phyloP scores from a whole-genome alignment of 2,797 vertebrate species.

The Galaxias olidus region DNA sequence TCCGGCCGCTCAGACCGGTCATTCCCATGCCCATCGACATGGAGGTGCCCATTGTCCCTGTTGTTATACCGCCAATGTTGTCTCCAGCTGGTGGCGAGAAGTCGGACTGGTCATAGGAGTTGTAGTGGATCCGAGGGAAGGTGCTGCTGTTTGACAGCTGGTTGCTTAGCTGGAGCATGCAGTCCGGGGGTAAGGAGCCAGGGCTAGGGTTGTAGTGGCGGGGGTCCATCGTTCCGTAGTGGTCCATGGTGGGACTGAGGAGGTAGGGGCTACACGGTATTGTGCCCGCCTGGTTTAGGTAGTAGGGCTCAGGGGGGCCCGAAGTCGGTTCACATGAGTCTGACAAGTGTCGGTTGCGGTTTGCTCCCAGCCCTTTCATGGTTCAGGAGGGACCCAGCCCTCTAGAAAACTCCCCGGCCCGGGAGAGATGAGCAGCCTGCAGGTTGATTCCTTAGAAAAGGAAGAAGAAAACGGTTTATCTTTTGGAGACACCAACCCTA shows the following conservation, averaged over 20 bases:
- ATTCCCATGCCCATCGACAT: conserved; percentile 74
- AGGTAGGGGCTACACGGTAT: conserved; percentile 90
- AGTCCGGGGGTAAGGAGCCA: conserved; percentile 84
- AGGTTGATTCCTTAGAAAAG: conserved; percentile 56
- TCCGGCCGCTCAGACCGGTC: conserved; percentile 61
- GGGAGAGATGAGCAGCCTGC: conserved; percentile 50
- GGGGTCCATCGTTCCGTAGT: conserved; percentile 87
- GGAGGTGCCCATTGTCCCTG: conserved; percentile 76
- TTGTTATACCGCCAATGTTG: conserved; percentile 90
- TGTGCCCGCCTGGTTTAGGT: conserved; percentile 73
- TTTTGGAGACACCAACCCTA: too few species aligned
- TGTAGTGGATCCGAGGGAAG: conserved; percentile 96
- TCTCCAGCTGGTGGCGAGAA: conserved; percentile 83
- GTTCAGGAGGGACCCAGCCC: conserved; percentile 55
- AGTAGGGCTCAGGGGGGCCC: conserved; percentile 85
- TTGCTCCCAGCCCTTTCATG: conserved; percentile 97
- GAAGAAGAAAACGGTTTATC: conserved; percentile 21
- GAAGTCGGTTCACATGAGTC: conserved; percentile 89
- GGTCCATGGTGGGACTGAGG: conserved; percentile 85
- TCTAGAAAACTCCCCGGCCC: conserved; percentile 77
- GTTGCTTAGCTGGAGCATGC: conserved; percentile 91
- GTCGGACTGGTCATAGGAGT: conserved; percentile 87
- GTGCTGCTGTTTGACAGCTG: conserved; percentile 96
- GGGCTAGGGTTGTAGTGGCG: conserved; percentile 77
- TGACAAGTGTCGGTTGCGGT: conserved; percentile 90